Percentiles rank a stretch among this genome's conserved stretches.
phyloP scores from a whole-genome alignment of 2,888 invertebrate genomes.

The Rotaria magnacalcarata region DNA sequence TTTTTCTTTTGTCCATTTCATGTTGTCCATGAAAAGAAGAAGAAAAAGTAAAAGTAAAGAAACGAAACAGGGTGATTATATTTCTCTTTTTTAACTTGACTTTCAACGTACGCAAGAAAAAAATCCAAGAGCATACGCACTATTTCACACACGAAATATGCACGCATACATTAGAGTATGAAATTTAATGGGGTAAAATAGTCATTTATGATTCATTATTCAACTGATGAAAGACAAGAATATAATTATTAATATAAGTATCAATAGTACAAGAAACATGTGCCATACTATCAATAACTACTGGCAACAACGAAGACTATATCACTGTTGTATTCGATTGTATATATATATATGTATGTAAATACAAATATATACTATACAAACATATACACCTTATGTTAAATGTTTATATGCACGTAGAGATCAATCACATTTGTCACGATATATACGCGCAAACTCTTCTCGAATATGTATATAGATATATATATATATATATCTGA shows the following conservation, averaged over 20 bases:
- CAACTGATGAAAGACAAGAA: background rate
- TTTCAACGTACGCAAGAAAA: background rate
- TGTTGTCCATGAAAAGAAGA: background rate
- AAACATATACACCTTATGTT: background rate
- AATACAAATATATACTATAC: background rate
- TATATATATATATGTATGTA: background rate
- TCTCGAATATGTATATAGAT: background rate
- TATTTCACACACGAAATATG: background rate
- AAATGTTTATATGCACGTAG: background rate
- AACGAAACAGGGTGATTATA: background rate
- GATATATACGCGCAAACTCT: background rate
- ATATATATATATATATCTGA: background rate
- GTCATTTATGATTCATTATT: background rate
- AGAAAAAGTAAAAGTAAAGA: background rate
- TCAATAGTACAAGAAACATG: background rate
- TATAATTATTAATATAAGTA: background rate
- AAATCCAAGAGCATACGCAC: background rate
- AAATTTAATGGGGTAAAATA: background rate
- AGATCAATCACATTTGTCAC: slow-evolving; percentile 26
- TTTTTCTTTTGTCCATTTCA: slow-evolving; percentile 5
- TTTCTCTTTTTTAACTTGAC: background rate
- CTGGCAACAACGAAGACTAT: background rate
- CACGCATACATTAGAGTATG: background rate
- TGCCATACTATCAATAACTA: background rate
- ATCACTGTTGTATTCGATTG: background rate